Conservation (phyloP, 2,113 vertebrate species). For the Craseonycteris thonglongyai region DNA sequence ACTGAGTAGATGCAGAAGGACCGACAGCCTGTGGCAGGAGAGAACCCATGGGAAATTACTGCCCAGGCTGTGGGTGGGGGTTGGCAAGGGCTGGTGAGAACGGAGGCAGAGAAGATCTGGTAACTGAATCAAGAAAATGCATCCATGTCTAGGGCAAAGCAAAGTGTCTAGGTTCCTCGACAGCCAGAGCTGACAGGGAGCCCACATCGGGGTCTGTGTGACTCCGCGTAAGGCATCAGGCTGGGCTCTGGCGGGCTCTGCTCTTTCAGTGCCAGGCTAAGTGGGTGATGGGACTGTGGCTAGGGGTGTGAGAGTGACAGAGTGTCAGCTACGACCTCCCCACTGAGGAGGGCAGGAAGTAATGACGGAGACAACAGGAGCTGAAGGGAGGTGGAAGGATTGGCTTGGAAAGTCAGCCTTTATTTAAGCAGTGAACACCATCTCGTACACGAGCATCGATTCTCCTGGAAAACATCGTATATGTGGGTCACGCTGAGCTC, state of each 20-base stretch:
- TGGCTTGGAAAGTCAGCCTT: not conserved
- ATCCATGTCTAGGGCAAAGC: not conserved
- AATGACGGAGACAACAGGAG: not conserved
- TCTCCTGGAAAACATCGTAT: not conserved
- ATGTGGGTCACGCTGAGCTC: conserved; percentile 43
- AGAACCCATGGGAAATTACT: not conserved
- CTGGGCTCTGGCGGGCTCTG: too few species aligned
- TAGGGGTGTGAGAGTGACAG: not conserved
- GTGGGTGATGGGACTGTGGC: not conserved
- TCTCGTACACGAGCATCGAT: not conserved
- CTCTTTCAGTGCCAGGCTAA: not conserved
- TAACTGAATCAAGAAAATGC: not conserved
- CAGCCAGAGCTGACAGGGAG: not conserved
- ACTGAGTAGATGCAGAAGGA: too few species aligned
- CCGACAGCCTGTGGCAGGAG: not conserved
- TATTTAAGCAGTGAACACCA: not conserved
- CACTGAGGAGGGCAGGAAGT: not conserved
- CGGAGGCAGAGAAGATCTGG: not conserved
- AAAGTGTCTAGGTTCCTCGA: not conserved
- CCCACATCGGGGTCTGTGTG: rapidly evolving
- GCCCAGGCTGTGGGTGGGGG: not conserved
- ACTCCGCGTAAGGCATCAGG: not conserved
- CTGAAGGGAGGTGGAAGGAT: not conserved
- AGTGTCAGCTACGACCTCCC: not conserved
- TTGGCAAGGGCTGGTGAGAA: not conserved